These are phyloP conservation scores for Dysmachus trigonus DNA, from an alignment of 2,888 invertebrate genomes.

Conservation along the genomic window DNA sequence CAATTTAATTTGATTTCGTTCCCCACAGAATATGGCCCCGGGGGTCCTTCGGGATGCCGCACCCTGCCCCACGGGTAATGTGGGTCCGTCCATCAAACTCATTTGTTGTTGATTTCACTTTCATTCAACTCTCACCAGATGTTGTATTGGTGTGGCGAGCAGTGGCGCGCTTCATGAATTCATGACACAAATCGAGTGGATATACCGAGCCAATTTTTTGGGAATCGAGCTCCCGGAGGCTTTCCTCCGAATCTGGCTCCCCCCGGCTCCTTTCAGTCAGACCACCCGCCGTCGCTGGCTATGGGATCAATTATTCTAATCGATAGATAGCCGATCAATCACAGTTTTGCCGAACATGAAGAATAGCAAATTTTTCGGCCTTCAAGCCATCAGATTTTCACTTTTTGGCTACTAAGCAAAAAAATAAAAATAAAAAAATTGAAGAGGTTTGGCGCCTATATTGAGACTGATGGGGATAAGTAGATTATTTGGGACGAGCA, in stretches of 20 bases:
- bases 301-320: slow-evolving; percentile 32
- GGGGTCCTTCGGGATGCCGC: background rate
- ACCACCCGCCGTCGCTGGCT: background rate
- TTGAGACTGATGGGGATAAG: background rate
- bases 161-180: slow-evolving; percentile 2
- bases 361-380: background rate
- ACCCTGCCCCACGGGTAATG: background rate
- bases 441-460: background rate
- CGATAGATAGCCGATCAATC: slow-evolving; percentile 28
- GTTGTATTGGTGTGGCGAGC: too few relatives aligned
- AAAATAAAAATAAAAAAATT: too few relatives aligned
- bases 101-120: slow-evolving; percentile 28
- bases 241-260: too few relatives aligned
- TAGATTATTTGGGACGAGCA: background rate
- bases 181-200: slow-evolving; percentile 15
- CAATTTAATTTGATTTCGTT: slow-evolving; percentile 41
- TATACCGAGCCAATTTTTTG: background rate
- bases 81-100: background rate
- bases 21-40: background rate
- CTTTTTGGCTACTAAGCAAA: slow-evolving; percentile 21
- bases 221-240: background rate
- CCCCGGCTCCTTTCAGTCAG: background rate
- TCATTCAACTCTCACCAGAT: background rate
- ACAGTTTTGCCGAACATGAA: slow-evolving; percentile 11
- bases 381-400: background rate